These are phyloP conservation scores for Pedionomus torquatus DNA, from an alignment of 2,113 vertebrate species.

Conservation along the genomic window DNA sequence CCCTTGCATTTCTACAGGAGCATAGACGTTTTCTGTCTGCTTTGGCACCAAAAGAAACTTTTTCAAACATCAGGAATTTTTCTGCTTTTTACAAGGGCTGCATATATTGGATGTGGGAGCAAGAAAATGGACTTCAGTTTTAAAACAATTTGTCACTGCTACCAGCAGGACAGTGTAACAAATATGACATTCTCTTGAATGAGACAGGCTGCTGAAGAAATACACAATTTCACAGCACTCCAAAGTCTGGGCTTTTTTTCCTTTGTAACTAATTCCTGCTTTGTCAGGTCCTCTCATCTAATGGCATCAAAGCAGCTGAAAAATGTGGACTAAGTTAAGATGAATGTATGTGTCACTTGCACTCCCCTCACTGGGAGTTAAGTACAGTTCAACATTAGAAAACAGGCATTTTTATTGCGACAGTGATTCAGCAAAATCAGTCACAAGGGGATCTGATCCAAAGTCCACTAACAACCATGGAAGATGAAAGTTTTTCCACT, in stretches of 20 bases:
- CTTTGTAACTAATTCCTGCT: neutral
- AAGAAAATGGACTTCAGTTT: conserved; percentile 30
- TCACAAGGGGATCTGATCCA: neutral
- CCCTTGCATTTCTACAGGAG: conserved; percentile 41
- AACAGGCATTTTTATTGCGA: neutral
- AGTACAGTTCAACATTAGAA: neutral
- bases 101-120: conserved; percentile 10
- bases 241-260: neutral
- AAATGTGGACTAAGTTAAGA: conserved; percentile 2
- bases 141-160: conserved; percentile 16
- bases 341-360: neutral
- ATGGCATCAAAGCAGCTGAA: conserved; percentile 2
- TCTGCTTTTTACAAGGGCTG: conserved; percentile 48
- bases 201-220: neutral
- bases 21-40: conserved; percentile 47
- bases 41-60: conserved; percentile 53
- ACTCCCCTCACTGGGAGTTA: neutral
- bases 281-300: neutral
- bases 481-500: neutral
- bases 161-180: neutral
- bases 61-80: conserved; percentile 62
- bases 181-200: neutral
- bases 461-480: neutral
- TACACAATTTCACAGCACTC: neutral
- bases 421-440: neutral